These are phyloP conservation scores for Pyrocoelia pectoralis DNA, from an alignment of 2,888 invertebrate genomes.

Conservation along the genomic window DNA sequence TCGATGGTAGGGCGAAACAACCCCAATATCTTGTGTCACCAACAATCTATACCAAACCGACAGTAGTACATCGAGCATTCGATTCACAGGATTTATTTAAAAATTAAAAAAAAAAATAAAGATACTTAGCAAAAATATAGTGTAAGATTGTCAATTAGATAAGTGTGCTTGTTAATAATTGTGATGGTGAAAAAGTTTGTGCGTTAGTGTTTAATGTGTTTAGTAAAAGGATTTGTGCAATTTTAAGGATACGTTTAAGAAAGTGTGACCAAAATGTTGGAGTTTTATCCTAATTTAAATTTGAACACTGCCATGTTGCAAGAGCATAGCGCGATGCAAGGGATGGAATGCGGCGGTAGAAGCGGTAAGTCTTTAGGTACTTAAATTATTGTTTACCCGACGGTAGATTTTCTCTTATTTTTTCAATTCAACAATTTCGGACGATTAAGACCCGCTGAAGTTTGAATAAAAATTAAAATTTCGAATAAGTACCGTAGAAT, in stretches of 20 bases:
- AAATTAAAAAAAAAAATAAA: background rate
- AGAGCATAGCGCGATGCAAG: slow-evolving; percentile 63
- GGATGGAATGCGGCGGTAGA: slow-evolving; percentile 69
- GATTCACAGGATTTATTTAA: slow-evolving; percentile 23
- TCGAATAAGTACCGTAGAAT: no score
- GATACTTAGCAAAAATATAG: no score
- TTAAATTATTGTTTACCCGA: background rate
- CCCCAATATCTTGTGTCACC: slow-evolving; percentile 51
- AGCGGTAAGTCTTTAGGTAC: slow-evolving; percentile 63
- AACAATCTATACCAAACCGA: slow-evolving; percentile 53
- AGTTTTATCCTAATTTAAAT: slow-evolving; percentile 73
- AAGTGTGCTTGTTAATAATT: background rate
- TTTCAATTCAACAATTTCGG: no score
- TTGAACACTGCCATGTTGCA: slow-evolving; percentile 64
- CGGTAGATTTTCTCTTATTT: no score
- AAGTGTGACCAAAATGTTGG: slow-evolving; percentile 70
- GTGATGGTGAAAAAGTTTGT: background rate
- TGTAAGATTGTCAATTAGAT: no score
- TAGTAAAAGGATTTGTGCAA: background rate
- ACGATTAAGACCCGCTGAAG: no score
- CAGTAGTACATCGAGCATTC: slow-evolving; percentile 49
- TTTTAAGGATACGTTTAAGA: background rate
- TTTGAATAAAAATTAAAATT: no score
- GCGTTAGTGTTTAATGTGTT: background rate
- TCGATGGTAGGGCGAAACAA: slow-evolving; percentile 50